These are phyloP conservation scores for Colius striatus DNA, from an alignment of 2,113 vertebrate genomes.

Conservation along the genomic window DNA sequence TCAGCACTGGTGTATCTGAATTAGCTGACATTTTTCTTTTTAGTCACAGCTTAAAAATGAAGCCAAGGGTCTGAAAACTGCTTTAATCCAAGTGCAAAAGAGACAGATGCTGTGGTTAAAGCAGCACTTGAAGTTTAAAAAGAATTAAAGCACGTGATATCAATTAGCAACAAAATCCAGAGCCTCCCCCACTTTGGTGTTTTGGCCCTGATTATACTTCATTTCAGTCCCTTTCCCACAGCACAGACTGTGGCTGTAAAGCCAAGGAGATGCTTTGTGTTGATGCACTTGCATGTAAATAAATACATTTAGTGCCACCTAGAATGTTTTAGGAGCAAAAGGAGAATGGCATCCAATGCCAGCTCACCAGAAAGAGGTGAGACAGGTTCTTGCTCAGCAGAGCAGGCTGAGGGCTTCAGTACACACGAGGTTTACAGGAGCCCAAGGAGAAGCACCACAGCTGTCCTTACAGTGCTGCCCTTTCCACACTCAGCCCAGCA, in stretches of 20 bases:
- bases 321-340: neutral
- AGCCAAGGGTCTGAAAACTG: neutral
- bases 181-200: neutral
- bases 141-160: neutral
- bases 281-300: neutral
- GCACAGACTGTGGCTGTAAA: neutral
- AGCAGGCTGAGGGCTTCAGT: fast-evolving
- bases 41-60: neutral
- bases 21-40: neutral
- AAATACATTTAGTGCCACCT: neutral
- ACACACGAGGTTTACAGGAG: neutral
- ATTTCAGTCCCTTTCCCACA: neutral
- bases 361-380: neutral
- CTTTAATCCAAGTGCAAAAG: neutral
- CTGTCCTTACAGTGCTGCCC: neutral
- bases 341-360: neutral
- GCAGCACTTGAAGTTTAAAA: neutral
- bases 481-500: neutral
- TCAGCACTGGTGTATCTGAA: neutral
- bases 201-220: neutral
- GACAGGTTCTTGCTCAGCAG: neutral
- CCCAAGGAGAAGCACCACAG: neutral
- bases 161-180: neutral
- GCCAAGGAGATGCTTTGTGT: neutral
- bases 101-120: neutral